A percentile compares a stretch with the other conserved stretches of the same genome.
Conservation (phyloP, 2,888 invertebrate species). For the Furcula furcula region DNA sequence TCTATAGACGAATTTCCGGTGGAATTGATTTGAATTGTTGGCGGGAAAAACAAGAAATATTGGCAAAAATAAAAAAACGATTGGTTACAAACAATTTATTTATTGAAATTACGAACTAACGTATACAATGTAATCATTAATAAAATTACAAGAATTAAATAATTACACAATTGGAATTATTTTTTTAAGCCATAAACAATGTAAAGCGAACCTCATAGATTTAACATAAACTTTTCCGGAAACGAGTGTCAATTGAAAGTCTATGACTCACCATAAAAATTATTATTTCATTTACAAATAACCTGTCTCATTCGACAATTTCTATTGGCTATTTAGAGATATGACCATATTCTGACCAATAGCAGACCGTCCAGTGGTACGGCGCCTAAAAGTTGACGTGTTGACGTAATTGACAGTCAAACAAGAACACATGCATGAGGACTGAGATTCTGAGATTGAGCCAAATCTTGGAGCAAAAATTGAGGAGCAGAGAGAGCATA, state of each 20-base stretch:
- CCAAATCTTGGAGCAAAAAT: too few species aligned
- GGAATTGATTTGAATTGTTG: slow-evolving; percentile 69
- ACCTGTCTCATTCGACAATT: slow-evolving; percentile 6
- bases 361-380: slow-evolving; percentile 18
- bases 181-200: slow-evolving; percentile 50
- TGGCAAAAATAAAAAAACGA: slow-evolving; percentile 7
- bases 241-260: slow-evolving; percentile 76
- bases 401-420: too few species aligned
- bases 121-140: background rate
- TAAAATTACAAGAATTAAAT: background rate
- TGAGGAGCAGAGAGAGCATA: too few species aligned
- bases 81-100: background rate
- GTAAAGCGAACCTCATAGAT: slow-evolving; percentile 54
- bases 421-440: too few species aligned
- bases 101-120: background rate
- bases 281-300: slow-evolving; percentile 44
- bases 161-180: slow-evolving; percentile 11
- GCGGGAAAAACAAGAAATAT: slow-evolving; percentile 53
- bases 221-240: slow-evolving; percentile 69
- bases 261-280: slow-evolving; percentile 70
- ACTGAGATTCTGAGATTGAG: too few species aligned
- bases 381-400: too few species aligned
- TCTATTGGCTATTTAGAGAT: slow-evolving; percentile 19
- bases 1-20: slow-evolving; percentile 80
- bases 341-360: slow-evolving; percentile 21